Evolutionary conservation across 2,797 vertebrate genomes (phyloP).

Genomic region (Tinamus major): DNA sequence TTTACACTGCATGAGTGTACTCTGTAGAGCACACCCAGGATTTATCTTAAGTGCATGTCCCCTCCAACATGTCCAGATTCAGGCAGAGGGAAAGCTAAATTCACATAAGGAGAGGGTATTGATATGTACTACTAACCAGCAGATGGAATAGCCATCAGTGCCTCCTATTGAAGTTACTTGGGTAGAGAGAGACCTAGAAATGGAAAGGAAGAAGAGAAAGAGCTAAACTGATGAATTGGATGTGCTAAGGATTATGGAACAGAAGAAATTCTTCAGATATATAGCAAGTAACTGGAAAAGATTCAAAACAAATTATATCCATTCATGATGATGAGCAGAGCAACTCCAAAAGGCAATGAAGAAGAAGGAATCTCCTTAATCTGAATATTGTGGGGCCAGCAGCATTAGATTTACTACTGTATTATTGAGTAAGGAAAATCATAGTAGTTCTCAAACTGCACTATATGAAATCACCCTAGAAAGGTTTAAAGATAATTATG

Average conservation of each 20-base stretch:
- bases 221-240: background rate
- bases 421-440: background rate
- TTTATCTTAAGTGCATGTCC: background rate
- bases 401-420: background rate
- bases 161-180: background rate
- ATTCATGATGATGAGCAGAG: background rate
- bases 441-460: background rate
- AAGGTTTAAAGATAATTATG: background rate
- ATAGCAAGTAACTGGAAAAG: background rate
- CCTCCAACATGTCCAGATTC: background rate
- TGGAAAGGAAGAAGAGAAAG: background rate
- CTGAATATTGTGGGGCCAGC: background rate
- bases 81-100: background rate
- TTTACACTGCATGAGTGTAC: fast-evolving
- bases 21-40: background rate
- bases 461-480: background rate
- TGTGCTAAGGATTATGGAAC: background rate
- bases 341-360: background rate
- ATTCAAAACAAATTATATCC: background rate
- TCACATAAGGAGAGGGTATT: background rate
- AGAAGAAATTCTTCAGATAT: background rate
- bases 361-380: background rate
- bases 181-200: background rate
- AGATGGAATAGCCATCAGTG: background rate
- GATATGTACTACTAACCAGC: background rate